Percentiles rank a stretch among this genome's conserved stretches.
Evolutionary conservation across 2,888 invertebrate species (phyloP).

Genomic region (Brenthis hecate): DNA sequence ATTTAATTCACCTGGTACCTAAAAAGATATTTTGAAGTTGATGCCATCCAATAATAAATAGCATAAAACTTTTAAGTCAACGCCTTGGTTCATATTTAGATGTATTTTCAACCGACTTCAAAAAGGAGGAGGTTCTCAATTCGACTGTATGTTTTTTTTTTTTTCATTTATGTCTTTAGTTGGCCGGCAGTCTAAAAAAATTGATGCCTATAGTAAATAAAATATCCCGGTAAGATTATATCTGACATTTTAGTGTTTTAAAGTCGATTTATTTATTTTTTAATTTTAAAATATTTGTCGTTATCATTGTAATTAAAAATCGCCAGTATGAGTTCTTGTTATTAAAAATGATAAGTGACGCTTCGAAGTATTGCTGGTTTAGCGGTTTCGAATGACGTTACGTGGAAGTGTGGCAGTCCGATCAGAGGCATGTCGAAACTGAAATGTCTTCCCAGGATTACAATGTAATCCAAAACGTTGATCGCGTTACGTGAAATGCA

Average conservation of each 20-base stretch:
- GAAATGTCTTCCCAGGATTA: slow-evolving; percentile 73
- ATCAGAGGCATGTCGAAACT: slow-evolving; percentile 60
- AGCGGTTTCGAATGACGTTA: slow-evolving; percentile 64
- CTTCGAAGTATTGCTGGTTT: slow-evolving; percentile 37
- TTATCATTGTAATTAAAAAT: neutral
- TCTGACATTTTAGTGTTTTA: neutral
- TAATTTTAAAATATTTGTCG: neutral
- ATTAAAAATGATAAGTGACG: slow-evolving; percentile 24
- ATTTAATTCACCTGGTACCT: too few species aligned
- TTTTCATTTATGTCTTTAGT: too few species aligned
- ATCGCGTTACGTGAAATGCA: slow-evolving; percentile 54
- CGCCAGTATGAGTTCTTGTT: slow-evolving; percentile 25
- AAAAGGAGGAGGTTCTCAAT: too few species aligned
- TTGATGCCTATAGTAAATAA: too few species aligned
- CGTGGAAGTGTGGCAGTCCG: slow-evolving; percentile 57
- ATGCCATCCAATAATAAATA: too few species aligned
- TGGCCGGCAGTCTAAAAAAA: too few species aligned
- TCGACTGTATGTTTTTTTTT: too few species aligned
- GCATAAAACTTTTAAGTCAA: too few species aligned
- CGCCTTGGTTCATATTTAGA: too few species aligned
- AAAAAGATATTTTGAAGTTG: too few species aligned
- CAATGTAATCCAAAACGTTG: slow-evolving; percentile 65
- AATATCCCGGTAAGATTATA: too few species aligned
- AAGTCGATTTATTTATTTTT: neutral
- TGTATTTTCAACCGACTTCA: too few species aligned